These are phyloP conservation scores for Drosophila yooni DNA, from an alignment of 2,888 invertebrate species.

Conservation along the genomic window DNA sequence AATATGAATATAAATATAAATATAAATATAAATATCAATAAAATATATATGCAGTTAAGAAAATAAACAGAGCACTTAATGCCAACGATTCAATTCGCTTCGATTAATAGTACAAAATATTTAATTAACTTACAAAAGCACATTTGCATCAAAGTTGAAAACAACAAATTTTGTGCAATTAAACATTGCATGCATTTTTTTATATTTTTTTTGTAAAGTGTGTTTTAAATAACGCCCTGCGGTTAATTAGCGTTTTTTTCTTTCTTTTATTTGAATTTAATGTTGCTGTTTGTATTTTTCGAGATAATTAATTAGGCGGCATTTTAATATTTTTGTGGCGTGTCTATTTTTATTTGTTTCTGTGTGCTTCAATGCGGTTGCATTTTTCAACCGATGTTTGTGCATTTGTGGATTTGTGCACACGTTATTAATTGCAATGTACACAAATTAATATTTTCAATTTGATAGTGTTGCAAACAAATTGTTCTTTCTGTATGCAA, in stretches of 20 bases:
- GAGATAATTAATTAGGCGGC: slow-evolving; percentile 33
- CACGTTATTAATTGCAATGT: background rate
- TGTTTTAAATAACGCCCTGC: slow-evolving; percentile 16
- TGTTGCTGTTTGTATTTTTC: slow-evolving; percentile 3
- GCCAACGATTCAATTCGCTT: background rate
- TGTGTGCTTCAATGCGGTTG: slow-evolving; percentile 28
- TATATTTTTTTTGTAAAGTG: background rate
- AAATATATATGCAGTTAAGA: background rate
- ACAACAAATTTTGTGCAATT: slow-evolving; percentile 51
- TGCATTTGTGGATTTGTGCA: slow-evolving; percentile 1
- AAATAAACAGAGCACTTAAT: slow-evolving; percentile 9
- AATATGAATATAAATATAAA: background rate
- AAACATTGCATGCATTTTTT: slow-evolving; percentile 20
- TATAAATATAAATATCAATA: background rate
- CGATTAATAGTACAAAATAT: slow-evolving; percentile 1
- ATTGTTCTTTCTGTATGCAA: background rate
- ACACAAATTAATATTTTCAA: background rate
- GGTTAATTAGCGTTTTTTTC: slow-evolving; percentile 37
- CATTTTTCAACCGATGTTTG: slow-evolving; percentile 9
- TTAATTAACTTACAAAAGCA: slow-evolving; percentile 36
- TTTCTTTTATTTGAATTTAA: slow-evolving; percentile 8
- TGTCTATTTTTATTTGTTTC: background rate
- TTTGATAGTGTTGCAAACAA: background rate
- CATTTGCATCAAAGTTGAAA: slow-evolving; percentile 48
- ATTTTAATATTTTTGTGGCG: slow-evolving; percentile 8